A percentile compares a stretch with the other conserved stretches of the same genome.
These are phyloP conservation scores for Sthenelais limicola DNA, from an alignment of 2,888 invertebrate genomes.

Conservation along the genomic window DNA sequence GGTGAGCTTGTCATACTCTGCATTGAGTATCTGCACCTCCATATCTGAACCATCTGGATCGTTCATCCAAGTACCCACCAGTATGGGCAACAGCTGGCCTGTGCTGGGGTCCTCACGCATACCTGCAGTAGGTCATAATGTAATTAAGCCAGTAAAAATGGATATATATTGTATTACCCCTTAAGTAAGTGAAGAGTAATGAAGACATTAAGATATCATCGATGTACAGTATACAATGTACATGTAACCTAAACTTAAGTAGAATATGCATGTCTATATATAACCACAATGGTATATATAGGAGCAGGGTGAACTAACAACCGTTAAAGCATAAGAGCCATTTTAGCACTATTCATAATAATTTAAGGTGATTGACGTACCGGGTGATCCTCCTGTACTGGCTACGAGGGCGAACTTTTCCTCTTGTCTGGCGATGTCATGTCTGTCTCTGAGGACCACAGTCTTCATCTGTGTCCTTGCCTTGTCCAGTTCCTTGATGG, in stretches of 20 bases:
- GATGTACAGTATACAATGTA: too few relatives aligned
- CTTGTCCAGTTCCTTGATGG: slow-evolving; percentile 61
- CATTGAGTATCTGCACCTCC: slow-evolving; percentile 68
- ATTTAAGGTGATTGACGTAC: too few relatives aligned
- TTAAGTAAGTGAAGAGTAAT: too few relatives aligned
- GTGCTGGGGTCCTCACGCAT: slow-evolving; percentile 68
- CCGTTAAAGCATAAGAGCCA: too few relatives aligned
- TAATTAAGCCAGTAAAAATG: too few relatives aligned
- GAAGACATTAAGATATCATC: too few relatives aligned
- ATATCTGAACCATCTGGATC: slow-evolving; percentile 64
- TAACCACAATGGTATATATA: too few relatives aligned
- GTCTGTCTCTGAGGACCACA: slow-evolving; percentile 56
- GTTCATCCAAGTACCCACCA: slow-evolving; percentile 67
- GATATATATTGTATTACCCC: too few relatives aligned
- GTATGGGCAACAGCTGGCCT: slow-evolving; percentile 68
- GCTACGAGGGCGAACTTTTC: slow-evolving; percentile 66
- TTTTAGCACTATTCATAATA: too few relatives aligned
- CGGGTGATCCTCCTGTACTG: slow-evolving; percentile 66
- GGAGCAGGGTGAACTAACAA: too few relatives aligned
- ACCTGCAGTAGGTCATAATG: slow-evolving; percentile 54
- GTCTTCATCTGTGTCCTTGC: slow-evolving; percentile 61
- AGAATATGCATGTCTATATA: too few relatives aligned
- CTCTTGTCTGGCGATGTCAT: slow-evolving; percentile 62
- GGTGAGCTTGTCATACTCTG: slow-evolving; percentile 57
- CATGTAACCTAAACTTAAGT: too few relatives aligned